Base-by-base conservation (phyloP, 2,888 invertebrate genomes). In the Caenorhabditis sp. region DNA sequence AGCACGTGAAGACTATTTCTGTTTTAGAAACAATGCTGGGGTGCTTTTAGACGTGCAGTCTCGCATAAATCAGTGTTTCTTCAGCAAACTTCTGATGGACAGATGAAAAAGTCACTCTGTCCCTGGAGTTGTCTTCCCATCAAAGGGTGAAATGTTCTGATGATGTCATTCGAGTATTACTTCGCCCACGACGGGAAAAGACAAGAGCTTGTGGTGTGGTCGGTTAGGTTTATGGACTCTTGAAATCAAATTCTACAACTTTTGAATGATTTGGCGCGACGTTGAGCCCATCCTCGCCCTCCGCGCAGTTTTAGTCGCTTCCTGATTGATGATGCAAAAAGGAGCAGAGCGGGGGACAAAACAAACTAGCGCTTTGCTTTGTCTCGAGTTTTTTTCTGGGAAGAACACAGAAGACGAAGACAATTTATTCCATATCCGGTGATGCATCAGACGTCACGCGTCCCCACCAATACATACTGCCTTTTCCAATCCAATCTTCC, bases 111-210 rank as follows among this genome's bases (percentile, higher is more conserved):
- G 18, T 47, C 47, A 47, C n/a, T 51, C n/a, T 28, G 22, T 24
- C 44, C 32, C 35, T 50, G 55, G 15, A 62, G 70, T 55, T 71
- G 64, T 72, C n/a, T n/a, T n/a, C 64, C 61, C 55, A 35, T 71
- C 18, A 22, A 40, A 62, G 40, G n/a, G n/a, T n/a, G 32, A 37
- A n/a, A 62, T 40, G 40, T 18, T 56, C 56, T 50, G 32, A 67
- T 76, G 76, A 76, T 68, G 67, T 76, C 76, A 76, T 40, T 51
- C 65, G 51, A 74, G 60, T 67, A 61, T 61, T 67, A 61, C 76
- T 24, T 67, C 76, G 67, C 76, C 67, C 76, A 76, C 76, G 60
- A 74, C 65, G 47, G 24, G 26, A 67, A 58, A 64, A 67, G 60
- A 65, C 56, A 76, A 61, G 5, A 11, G 55, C 44, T 55, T 35